phyloP scores from a whole-genome alignment of 2,888 invertebrate genomes.

The Loripinus fragilis region DNA sequence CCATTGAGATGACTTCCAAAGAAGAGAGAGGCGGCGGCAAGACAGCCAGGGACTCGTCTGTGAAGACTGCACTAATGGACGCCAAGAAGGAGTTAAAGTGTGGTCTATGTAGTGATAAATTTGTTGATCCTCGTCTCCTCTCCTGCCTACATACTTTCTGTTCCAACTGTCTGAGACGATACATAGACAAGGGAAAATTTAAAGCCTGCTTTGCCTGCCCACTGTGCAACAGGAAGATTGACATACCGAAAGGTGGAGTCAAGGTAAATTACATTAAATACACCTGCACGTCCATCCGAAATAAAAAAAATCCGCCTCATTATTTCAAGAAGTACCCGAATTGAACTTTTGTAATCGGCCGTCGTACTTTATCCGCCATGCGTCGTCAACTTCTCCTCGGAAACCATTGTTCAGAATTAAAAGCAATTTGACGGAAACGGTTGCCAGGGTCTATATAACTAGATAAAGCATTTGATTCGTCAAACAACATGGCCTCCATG shows the following conservation, averaged over 20 bases:
- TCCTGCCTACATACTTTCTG: slow-evolving; percentile 60
- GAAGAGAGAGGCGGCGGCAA: not conserved
- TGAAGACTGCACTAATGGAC: slow-evolving; percentile 1
- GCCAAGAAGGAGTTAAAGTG: slow-evolving; percentile 55
- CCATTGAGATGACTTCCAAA: not conserved
- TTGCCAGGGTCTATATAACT: too few species aligned
- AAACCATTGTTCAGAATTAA: too few species aligned
- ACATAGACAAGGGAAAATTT: slow-evolving; percentile 56
- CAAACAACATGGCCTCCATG: too few species aligned
- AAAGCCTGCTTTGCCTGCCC: slow-evolving; percentile 56
- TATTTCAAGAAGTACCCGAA: too few species aligned
- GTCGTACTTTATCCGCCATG: too few species aligned
- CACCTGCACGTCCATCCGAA: too few species aligned
- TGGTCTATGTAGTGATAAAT: slow-evolving; percentile 54
- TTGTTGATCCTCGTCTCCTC: slow-evolving; percentile 52
- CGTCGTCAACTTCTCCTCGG: too few species aligned
- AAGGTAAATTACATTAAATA: too few species aligned
- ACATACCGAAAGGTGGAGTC: slow-evolving; percentile 59
- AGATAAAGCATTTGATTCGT: too few species aligned
- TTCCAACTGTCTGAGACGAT: slow-evolving; percentile 49
- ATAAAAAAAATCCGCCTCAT: too few species aligned
- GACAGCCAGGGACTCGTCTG: not conserved
- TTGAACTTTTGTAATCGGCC: too few species aligned
- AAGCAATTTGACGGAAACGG: too few species aligned
- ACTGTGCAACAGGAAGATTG: slow-evolving; percentile 52